phyloP scores from a whole-genome alignment of 2,113 vertebrate genomes.

The Dromiciops gliroides region DNA sequence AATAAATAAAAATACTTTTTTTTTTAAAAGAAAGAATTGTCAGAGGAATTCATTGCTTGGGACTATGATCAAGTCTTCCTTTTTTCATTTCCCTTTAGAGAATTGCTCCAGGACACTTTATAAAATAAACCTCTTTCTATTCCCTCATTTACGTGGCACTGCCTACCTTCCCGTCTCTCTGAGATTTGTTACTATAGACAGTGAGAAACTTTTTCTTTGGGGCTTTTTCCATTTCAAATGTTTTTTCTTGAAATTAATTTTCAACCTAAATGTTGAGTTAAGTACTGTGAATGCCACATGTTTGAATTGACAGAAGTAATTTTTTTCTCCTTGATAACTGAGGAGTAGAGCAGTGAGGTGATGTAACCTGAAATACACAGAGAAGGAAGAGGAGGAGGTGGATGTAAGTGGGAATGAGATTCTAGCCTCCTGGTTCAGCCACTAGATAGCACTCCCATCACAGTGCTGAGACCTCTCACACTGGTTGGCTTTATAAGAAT shows the following conservation, averaged over 20 bases:
- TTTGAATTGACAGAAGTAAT: neutral
- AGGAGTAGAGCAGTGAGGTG: neutral
- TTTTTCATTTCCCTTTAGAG: neutral
- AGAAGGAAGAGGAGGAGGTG: neutral
- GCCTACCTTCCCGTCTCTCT: neutral
- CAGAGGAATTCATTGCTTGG: neutral
- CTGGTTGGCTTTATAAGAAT: neutral
- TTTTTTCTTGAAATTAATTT: neutral
- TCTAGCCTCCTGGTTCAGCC: neutral
- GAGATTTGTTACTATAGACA: neutral
- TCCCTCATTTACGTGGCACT: neutral
- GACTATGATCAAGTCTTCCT: neutral
- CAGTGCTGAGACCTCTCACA: slow-evolving; percentile 16
- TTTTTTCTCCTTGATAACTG: neutral
- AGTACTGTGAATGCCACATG: neutral
- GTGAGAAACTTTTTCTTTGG: neutral
- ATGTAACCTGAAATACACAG: neutral
- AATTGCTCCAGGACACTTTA: neutral
- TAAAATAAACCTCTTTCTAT: neutral
- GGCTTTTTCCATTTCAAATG: neutral
- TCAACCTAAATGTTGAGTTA: neutral
- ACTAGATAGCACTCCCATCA: slow-evolving; percentile 63
- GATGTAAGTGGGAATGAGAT: neutral
- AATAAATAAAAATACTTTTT: neutral
- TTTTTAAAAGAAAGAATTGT: neutral